Evolutionary conservation across 2,888 invertebrate species (phyloP).

Genomic region (Lithosia quadra): DNA sequence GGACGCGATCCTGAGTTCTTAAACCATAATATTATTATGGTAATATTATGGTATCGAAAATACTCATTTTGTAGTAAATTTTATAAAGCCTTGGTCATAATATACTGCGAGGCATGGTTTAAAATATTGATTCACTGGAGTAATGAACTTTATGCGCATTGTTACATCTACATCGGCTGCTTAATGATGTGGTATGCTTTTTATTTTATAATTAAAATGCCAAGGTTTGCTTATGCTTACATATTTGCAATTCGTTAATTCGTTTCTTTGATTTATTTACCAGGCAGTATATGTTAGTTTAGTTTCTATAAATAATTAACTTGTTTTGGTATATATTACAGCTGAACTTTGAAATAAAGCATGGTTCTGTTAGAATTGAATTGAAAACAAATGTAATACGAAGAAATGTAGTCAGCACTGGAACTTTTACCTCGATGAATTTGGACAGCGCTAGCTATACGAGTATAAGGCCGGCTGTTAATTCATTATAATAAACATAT

Average conservation of each 20-base stretch:
- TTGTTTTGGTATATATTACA: background rate
- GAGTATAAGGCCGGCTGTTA: too few species aligned
- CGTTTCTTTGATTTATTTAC: slow-evolving; percentile 1
- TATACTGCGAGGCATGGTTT: background rate
- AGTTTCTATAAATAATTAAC: background rate
- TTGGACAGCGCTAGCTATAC: too few species aligned
- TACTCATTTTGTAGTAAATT: slow-evolving; percentile 1
- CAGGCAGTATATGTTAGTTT: background rate
- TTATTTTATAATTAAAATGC: slow-evolving; percentile 23
- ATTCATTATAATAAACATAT: too few species aligned
- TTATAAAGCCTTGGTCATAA: background rate
- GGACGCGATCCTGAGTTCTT: too few species aligned
- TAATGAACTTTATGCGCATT: slow-evolving; percentile 17
- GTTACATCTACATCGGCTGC: slow-evolving; percentile 9
- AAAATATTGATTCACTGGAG: slow-evolving; percentile 16
- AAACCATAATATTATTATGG: too few species aligned
- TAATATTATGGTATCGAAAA: too few species aligned
- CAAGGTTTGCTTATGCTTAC: background rate
- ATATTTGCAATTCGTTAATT: slow-evolving; percentile 3
- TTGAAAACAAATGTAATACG: background rate
- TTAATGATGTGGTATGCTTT: slow-evolving; percentile 15
- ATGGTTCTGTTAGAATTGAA: background rate
- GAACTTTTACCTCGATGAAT: too few species aligned
- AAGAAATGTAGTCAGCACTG: background rate
- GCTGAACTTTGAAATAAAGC: background rate